A percentile compares a stretch with the other conserved stretches of the same genome.
These are phyloP conservation scores for Lanistes nyassanus DNA, from an alignment of 1,140 invertebrate genomes.

Conservation along the genomic window DNA sequence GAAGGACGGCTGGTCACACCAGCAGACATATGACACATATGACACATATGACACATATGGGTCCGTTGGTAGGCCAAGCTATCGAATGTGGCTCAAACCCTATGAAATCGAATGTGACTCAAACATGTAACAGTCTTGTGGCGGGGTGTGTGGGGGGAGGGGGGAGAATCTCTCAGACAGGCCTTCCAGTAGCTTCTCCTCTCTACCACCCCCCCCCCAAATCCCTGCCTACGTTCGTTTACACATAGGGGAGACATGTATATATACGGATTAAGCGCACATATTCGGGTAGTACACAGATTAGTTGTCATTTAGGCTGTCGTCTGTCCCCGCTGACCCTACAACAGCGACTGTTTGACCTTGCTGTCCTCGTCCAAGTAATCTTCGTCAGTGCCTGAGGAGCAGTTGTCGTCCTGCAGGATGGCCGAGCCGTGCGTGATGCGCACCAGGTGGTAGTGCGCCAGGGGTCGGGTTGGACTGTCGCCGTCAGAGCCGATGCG, in stretches of 20 bases:
- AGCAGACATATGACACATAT: neutral
- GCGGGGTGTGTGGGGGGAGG: neutral
- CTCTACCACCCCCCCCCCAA: neutral
- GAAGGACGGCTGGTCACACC: no score
- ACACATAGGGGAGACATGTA: no score
- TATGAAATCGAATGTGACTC: no score
- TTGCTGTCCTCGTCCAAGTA: constrained; percentile 30
- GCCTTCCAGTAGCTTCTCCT: no score
- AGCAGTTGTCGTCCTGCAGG: neutral
- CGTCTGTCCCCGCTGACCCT: neutral
- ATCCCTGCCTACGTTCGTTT: no score
- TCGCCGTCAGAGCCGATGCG: neutral
- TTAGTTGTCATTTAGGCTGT: no score
- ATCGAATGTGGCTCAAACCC: neutral
- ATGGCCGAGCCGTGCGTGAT: neutral
- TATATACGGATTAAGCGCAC: no score
- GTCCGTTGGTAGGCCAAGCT: neutral
- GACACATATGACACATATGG: neutral
- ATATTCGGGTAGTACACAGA: no score
- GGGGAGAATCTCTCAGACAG: no score
- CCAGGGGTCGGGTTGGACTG: neutral
- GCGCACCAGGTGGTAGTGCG: constrained; percentile 5
- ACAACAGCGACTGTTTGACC: constrained; percentile 33
- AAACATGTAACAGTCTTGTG: no score
- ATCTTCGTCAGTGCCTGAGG: constrained; percentile 24